phyloP scores from a whole-genome alignment of 2,888 invertebrate genomes.

The Phasia obesa region DNA sequence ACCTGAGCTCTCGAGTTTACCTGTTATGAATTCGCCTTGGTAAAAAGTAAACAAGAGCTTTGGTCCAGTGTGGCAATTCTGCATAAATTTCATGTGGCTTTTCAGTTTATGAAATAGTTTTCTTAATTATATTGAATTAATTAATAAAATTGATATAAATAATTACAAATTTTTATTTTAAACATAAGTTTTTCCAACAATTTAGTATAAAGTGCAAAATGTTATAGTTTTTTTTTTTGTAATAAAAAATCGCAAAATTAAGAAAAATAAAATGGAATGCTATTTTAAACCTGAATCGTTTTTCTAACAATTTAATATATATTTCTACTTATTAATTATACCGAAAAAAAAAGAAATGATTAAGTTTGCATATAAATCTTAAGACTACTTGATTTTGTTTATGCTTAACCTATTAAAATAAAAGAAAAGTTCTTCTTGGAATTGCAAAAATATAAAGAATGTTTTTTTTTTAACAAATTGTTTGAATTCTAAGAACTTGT shows the following conservation, averaged over 20 bases:
- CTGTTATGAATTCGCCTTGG: not conserved
- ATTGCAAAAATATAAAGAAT: no score
- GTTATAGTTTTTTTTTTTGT: not conserved
- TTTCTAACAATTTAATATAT: not conserved
- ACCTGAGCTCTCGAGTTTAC: no score
- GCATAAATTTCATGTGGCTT: not conserved
- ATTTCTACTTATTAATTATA: no score
- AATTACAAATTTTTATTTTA: not conserved
- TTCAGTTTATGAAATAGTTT: not conserved
- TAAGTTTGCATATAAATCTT: no score
- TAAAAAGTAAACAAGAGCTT: not conserved
- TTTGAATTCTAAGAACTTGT: constrained; percentile 68
- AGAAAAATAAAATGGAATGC: constrained; percentile 47
- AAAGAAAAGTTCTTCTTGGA: no score
- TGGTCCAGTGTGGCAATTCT: not conserved
- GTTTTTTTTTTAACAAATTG: constrained; percentile 27
- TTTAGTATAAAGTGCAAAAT: constrained; percentile 2
- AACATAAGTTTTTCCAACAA: not conserved
- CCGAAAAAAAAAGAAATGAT: no score
- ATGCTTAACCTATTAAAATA: no score
- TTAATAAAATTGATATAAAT: constrained; percentile 1
- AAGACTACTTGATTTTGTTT: no score
- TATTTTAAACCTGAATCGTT: constrained; percentile 43
- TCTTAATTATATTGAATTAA: no score
- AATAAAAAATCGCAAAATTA: constrained; percentile 7